Evolutionary conservation across 2,797 vertebrate species (phyloP), one percentile per base, ranked within the genome.

Genomic region (Macropodus opercularis): DNA sequence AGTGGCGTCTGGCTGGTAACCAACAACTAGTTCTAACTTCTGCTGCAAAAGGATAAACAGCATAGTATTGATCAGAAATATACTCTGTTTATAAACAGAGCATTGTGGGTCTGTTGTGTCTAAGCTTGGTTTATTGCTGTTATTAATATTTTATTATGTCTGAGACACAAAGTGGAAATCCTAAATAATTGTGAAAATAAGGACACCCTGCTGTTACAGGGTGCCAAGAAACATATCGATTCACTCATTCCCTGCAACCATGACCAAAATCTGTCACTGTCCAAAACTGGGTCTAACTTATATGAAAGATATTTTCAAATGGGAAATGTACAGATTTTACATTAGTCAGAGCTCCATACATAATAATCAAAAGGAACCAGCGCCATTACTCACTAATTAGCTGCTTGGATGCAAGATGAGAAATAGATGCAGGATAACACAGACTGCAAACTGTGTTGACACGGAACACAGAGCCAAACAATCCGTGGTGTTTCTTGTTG

Each of bases 371-470:
- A 63, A 83, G 46, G 58, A 81, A 77, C 81, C 67, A 46, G 60
- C 36, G 57, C 48, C 35, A 73, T 82, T 70, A 63, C 63, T 72
- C 62, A 62, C 65, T 84, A 85, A 89, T 87, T 85, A 87, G 77
- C 46, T 67, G 72, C 72, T 67, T 74, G 50, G 68, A 79, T 83
- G 75, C 31, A 15, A 77, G 51, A 75, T 74, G 82, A 73, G 71
- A 69, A 84, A 73, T 71, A 69, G 63, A 84, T 71, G 75, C 75
- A 63, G 72, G 72, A 80, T 72, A 81, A 73, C 84, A 81, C 82
- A 72, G 78, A 63, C 63, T 75, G 70, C 73, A 77, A 80, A 84
- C 81, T 47, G 81, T 80, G 81, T 86, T 83, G 79, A 85, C 82
- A 82, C 70, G 75, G 69, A 79, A 81, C 61, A 68, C 69, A 42